phyloP scores from a whole-genome alignment of 2,113 vertebrate genomes.

The Dasypus novemcinctus region DNA sequence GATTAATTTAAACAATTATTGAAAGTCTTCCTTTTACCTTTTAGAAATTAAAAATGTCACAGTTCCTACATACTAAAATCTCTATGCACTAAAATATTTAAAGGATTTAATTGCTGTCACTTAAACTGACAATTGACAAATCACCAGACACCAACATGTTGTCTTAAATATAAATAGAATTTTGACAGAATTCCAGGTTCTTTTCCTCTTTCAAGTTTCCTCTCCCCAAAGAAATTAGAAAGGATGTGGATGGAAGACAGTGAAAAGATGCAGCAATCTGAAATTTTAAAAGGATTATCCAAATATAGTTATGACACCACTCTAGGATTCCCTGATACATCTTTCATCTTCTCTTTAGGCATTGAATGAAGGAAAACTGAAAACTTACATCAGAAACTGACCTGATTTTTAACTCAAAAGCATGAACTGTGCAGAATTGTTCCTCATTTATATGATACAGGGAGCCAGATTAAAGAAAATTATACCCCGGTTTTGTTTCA shows the following conservation, averaged over 20 bases:
- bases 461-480: background rate
- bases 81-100: background rate
- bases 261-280: background rate
- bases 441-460: fast-evolving
- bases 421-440: no score
- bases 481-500: fast-evolving
- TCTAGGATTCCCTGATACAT: fast-evolving
- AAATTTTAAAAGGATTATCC: fast-evolving
- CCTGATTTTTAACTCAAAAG: fast-evolving
- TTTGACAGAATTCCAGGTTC: background rate
- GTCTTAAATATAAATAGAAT: background rate
- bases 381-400: background rate
- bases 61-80: background rate
- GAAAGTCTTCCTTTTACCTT: background rate
- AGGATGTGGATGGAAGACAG: background rate
- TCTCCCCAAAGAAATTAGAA: background rate
- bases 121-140: background rate
- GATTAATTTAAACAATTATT: background rate
- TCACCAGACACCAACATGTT: background rate
- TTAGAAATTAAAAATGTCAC: background rate
- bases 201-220: background rate
- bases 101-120: background rate
- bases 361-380: background rate
- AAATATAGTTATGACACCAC: fast-evolving
- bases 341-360: background rate